Evolutionary conservation across 2,797 vertebrate genomes (phyloP).

Genomic region (Notamacropus eugenii): DNA sequence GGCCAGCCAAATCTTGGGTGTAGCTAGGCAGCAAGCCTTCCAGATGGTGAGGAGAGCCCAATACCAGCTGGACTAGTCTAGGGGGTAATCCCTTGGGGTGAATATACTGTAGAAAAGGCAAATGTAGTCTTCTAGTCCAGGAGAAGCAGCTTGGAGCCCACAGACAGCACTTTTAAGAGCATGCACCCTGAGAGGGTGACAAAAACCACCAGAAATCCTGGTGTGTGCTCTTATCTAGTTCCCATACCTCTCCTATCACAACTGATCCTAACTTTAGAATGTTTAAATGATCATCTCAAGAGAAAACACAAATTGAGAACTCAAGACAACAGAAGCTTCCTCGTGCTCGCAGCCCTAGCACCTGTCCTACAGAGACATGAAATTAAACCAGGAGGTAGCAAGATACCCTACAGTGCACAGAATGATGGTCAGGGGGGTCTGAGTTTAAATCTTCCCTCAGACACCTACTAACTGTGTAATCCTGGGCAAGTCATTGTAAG

Average conservation of each 20-base stretch:
- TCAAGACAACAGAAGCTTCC: neutral
- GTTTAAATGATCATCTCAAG: neutral
- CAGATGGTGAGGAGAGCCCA: neutral
- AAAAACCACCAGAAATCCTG: neutral
- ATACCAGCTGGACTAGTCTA: neutral
- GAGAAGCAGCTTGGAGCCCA: neutral
- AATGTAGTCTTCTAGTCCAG: neutral
- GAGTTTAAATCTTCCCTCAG: neutral
- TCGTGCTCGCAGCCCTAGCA: neutral
- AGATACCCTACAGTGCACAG: neutral
- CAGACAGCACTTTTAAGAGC: neutral
- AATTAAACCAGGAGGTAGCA: constrained; percentile 15
- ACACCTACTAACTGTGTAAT: neutral
- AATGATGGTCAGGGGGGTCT: neutral
- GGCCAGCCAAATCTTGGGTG: neutral
- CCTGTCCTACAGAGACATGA: constrained; percentile 11
- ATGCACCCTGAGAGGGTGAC: too few species aligned
- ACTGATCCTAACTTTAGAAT: neutral
- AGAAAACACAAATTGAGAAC: neutral
- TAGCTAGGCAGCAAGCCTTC: neutral
- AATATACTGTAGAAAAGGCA: neutral
- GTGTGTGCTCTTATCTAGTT: neutral
- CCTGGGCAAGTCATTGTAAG: neutral
- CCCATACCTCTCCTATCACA: neutral
- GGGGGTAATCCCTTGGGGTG: neutral